phyloP scores from a whole-genome alignment of 1,140 invertebrate species.

The Hycleus cichorii region DNA sequence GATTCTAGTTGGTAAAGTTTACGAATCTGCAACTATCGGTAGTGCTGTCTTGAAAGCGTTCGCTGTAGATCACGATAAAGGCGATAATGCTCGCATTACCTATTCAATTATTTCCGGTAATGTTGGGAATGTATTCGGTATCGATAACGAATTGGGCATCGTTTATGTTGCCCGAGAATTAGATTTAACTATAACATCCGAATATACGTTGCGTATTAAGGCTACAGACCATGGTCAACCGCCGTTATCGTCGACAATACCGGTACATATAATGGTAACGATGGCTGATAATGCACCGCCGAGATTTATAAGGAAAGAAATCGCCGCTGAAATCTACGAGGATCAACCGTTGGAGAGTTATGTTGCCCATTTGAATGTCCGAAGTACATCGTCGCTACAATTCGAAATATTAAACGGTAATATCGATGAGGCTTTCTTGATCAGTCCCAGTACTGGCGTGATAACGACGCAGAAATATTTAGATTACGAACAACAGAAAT shows the following conservation, averaged over 20 bases:
- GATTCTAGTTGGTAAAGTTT: conserved; percentile 67
- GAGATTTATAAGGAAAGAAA: conserved; percentile 54
- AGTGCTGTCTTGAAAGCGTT: conserved; percentile 63
- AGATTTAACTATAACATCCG: conserved; percentile 59
- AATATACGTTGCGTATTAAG: conserved; percentile 76
- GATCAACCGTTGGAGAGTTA: conserved; percentile 70
- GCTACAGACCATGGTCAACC: conserved; percentile 75
- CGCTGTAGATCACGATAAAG: conserved; percentile 74
- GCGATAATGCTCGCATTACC: conserved; percentile 69
- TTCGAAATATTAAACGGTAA: conserved; percentile 80
- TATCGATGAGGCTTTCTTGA: conserved; percentile 62
- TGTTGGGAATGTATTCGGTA: conserved; percentile 73
- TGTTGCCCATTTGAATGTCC: conserved; percentile 68
- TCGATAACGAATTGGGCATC: conserved; percentile 69
- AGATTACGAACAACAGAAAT: conserved; percentile 69
- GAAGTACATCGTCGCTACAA: conserved; percentile 68
- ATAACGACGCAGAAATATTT: conserved; percentile 64
- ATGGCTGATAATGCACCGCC: conserved; percentile 87
- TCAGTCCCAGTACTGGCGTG: conserved; percentile 79
- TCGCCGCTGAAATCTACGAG: conserved; percentile 75
- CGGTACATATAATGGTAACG: conserved; percentile 78
- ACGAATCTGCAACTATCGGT: conserved; percentile 65
- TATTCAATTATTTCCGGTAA: conserved; percentile 81
- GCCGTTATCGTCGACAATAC: conserved; percentile 64
- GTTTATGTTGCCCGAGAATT: conserved; percentile 68